These are phyloP conservation scores for Carassius carassius DNA, from an alignment of 2,113 vertebrate genomes.

Conservation along the genomic window DNA sequence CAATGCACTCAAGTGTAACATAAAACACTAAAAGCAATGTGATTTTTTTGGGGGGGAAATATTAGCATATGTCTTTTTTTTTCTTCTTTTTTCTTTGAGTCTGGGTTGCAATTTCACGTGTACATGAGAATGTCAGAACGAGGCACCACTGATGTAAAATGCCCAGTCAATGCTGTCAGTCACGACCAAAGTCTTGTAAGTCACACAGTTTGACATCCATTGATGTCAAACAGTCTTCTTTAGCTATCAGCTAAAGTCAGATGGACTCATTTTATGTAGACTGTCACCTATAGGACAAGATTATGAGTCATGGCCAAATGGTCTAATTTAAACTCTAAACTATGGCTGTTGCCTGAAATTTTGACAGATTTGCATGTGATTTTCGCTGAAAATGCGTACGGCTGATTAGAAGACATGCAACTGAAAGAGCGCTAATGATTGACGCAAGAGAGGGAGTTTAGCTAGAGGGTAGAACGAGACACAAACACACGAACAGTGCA, in stretches of 20 bases:
- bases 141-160: background rate
- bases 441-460: background rate
- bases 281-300: background rate
- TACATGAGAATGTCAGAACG: background rate
- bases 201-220: background rate
- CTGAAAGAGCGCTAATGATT: slow-evolving; percentile 12
- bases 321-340: slow-evolving; percentile 6
- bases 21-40: background rate
- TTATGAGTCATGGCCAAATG: background rate
- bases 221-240: background rate
- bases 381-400: background rate
- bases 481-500: background rate
- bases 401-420: slow-evolving; percentile 20
- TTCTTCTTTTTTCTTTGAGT: background rate
- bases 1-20: background rate
- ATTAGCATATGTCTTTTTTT: background rate
- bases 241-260: background rate
- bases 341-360: background rate
- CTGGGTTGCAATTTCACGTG: background rate
- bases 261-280: background rate
- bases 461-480: background rate
- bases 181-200: background rate
- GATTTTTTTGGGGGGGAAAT: background rate
- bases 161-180: background rate
- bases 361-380: background rate